Evolutionary conservation across 1,140 invertebrate genomes (phyloP), one percentile per base, ranked within the genome.

Genomic region (Drosophila navojoa): DNA sequence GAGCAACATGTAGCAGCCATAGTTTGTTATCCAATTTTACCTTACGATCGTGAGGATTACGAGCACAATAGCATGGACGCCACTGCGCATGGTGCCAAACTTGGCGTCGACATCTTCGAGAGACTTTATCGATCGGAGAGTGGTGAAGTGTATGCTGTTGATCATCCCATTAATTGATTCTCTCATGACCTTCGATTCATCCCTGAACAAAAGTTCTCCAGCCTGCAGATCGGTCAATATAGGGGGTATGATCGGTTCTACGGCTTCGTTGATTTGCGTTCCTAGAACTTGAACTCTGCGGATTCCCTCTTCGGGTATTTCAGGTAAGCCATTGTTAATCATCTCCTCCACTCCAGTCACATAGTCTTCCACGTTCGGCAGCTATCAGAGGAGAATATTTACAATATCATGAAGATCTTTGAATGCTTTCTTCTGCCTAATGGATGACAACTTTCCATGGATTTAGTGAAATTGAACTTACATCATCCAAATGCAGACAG

Each of bases 31-130:
- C 5, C 42, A 6, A 19, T 1, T 10, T 5, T 16, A 9, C 4
- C 71, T 78, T 78, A 92, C 93, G 60, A 94, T 64, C 22, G 94
- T 87, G 16, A 95, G 81, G 2, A 93, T 72, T 38, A 92, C 89
- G 75, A 93, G 93, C 6, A 94, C 90, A 35, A 70, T 91, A 40
- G 93, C 60, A 50, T 71, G 84, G 25, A 84, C 5, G 5, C 49
- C 1, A 35, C 35, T 61, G 15, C 79, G 77, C 42, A 72, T 45
- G 0, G 19, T 7, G 6, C 85, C 84, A 50, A 71, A 90, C 3
- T 47, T 54, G 1, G 69, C 63, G 15, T 89, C 70, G 0, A 89
- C 27, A 61, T 90, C 77, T 0, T 89, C 85, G 50, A 90, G 80
- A 6, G 77, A 64, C n/a, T 55, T 72, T 15, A 55, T 50, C 11